Evolutionary conservation across 2,797 vertebrate genomes (phyloP).

Genomic region (Pipistrellus pygmaeus): DNA sequence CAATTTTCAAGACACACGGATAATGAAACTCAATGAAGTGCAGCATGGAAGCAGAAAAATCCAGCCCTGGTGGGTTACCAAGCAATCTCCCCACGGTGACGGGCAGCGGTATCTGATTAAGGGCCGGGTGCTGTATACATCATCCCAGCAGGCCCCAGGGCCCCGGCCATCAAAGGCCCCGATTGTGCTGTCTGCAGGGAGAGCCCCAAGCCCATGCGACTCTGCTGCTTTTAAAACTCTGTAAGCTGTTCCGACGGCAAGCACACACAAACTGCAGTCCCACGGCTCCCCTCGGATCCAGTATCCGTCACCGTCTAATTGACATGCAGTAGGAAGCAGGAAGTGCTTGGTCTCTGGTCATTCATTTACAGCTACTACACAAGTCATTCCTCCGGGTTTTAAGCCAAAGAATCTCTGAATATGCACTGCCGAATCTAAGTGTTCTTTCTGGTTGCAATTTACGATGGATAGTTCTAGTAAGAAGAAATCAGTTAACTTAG

Average conservation of each 20-base stretch:
- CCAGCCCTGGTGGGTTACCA: not conserved
- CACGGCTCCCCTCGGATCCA: not conserved
- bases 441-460: not conserved
- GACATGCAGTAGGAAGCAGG: constrained; percentile 48
- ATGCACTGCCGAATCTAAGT: constrained; percentile 23
- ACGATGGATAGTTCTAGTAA: not conserved
- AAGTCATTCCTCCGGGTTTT: not conserved
- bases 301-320: not conserved
- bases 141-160: not conserved
- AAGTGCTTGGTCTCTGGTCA: not conserved
- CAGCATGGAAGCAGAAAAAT: not conserved
- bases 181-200: constrained; percentile 37
- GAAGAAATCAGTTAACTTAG: constrained; percentile 1
- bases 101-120: not conserved
- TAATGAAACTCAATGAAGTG: not conserved
- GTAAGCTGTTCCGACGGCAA: not conserved
- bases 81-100: not conserved
- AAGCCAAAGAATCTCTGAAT: constrained; percentile 40
- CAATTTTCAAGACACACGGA: constrained; percentile 9
- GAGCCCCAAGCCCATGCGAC: constrained; percentile 9
- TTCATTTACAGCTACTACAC: constrained; percentile 53
- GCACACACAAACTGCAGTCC: not conserved
- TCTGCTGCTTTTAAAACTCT: constrained; percentile 27
- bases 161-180: constrained; percentile 31
- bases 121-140: not conserved